phyloP scores from a whole-genome alignment of 2,113 vertebrate species.

The Odontophorus gujanensis region DNA sequence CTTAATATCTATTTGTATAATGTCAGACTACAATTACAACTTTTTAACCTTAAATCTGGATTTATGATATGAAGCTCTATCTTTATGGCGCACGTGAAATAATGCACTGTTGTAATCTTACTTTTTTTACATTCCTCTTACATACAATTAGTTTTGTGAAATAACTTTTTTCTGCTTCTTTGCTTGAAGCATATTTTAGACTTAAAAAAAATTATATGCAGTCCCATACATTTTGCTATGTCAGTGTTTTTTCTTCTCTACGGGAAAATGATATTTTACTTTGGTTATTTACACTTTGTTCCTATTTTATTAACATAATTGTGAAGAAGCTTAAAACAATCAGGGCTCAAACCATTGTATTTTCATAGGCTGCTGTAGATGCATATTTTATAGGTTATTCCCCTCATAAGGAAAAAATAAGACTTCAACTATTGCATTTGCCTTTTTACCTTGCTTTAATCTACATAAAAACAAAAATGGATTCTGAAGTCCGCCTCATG shows the following conservation, averaged over 20 bases:
- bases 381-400: background rate
- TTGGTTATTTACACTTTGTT: background rate
- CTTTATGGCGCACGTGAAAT: too few relatives aligned
- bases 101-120: background rate
- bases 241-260: background rate
- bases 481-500: background rate
- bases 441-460: background rate
- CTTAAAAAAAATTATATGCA: background rate
- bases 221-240: background rate
- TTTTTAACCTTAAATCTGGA: background rate
- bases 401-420: background rate
- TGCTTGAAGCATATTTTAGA: background rate
- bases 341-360: background rate
- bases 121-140: background rate
- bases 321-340: background rate
- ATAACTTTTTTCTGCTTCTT: background rate
- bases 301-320: background rate
- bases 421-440: background rate
- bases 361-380: background rate
- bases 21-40: background rate
- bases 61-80: background rate
- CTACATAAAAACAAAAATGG: background rate
- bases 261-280: background rate
- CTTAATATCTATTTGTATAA: background rate
- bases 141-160: background rate